Conservation (phyloP, 2,888 invertebrate species). For the Chironomus riparius region DNA sequence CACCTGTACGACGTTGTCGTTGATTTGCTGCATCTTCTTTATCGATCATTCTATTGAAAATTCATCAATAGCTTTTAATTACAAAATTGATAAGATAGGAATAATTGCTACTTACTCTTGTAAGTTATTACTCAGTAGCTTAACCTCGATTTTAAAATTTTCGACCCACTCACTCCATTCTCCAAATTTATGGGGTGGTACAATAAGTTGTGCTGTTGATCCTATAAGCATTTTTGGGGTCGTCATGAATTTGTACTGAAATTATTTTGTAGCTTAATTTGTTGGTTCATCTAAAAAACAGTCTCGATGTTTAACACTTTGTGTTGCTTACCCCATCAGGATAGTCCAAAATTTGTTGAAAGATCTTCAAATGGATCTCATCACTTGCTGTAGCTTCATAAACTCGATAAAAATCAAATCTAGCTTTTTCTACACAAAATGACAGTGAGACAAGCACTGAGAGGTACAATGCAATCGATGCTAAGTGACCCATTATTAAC, state of each 20-base stretch:
- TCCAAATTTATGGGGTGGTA: neutral
- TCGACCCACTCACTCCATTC: neutral
- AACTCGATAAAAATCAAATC: slow-evolving; percentile 1
- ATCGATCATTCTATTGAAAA: neutral
- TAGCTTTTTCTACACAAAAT: neutral
- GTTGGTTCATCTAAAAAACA: no score
- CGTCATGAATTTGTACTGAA: neutral
- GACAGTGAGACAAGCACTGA: neutral
- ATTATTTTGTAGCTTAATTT: no score
- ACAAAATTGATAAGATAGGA: slow-evolving; percentile 33
- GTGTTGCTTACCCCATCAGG: slow-evolving; percentile 1
- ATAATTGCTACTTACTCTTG: neutral
- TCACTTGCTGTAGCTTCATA: neutral
- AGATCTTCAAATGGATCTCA: neutral
- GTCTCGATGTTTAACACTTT: no score
- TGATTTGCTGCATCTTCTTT: neutral
- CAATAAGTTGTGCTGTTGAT: neutral
- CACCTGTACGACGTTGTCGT: neutral
- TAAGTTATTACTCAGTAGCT: neutral
- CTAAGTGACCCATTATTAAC: neutral
- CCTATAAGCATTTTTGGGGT: slow-evolving; percentile 21
- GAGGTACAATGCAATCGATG: neutral
- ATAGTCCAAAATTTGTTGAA: neutral
- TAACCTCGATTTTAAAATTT: neutral
- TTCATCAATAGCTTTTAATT: no score